Evolutionary conservation across 2,888 invertebrate genomes (phyloP), one percentile per base, ranked within the genome.

Genomic region (Cordilura impudica): DNA sequence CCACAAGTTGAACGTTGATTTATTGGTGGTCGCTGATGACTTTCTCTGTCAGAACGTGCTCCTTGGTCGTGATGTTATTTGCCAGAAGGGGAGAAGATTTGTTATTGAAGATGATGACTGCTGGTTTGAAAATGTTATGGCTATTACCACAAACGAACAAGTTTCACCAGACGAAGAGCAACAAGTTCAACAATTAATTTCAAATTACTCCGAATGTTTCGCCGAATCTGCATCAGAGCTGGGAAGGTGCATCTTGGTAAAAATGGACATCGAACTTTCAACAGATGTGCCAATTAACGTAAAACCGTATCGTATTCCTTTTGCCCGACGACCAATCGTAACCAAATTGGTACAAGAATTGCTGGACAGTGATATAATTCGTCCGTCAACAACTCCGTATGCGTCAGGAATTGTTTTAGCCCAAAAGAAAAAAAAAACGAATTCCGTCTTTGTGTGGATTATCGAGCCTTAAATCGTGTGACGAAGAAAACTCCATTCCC

Each of bases 361-460:
- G 16, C 23, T 61, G 2, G 16, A 58, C 60, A 43, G 60, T 4
- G 35, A 58, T 16, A 58, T 73, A 49, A 70, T 51, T n/a, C 63
- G 69, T 51, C 69, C 58, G 4, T 69, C 69, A 2, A 56, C 70
- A 10, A 71, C 54, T 14, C 26, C 61, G 4, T 72, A 75, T n/a
- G n/a, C n/a, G n/a, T n/a, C n/a, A n/a, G n/a, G n/a, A n/a, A n/a
- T n/a, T n/a, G n/a, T n/a, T n/a, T 26, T 72, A 18, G 70, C 73
- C 12, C 63, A 71, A 7, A 82, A 80, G 18, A 70, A 61, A 12
- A 78, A n/a, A n/a, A 80, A 31, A 77, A 71, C 4, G 71, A 79
- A 63, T 67, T 74, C 23, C 56, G 78, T 43, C 56, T 74, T 23
- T 77, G 74, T 56, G 70, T 79, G 1, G 78, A 77, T 26, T 81